Percentiles rank a stretch among this genome's conserved stretches.
Conservation (phyloP, 2,113 vertebrate species). For the Candoia aspera region DNA sequence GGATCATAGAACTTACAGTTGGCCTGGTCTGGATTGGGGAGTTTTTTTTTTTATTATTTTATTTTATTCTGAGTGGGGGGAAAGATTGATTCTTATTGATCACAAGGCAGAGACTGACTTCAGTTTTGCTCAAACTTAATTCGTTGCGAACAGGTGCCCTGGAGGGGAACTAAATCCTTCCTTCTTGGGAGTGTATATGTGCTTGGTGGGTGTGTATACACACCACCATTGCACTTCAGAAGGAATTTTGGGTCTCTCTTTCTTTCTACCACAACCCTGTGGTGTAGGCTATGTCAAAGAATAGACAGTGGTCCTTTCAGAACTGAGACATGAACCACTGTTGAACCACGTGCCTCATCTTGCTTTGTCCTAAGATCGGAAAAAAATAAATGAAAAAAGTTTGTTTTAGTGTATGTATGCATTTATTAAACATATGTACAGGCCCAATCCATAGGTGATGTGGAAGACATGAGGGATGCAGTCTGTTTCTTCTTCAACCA, state of each 20-base stretch:
- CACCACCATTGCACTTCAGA: background rate
- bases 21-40: background rate
- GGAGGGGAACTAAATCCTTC: background rate
- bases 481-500: background rate
- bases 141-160: background rate
- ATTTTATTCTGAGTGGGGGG: background rate
- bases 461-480: background rate
- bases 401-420: background rate
- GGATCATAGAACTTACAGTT: background rate
- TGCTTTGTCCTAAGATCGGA: background rate
- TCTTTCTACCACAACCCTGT: background rate
- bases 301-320: background rate
- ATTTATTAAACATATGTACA: background rate
- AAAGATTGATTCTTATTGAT: background rate
- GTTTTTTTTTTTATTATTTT: background rate
- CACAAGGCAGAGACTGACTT: background rate
- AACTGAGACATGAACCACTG: background rate
- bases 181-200: background rate
- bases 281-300: background rate
- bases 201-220: background rate
- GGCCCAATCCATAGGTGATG: background rate
- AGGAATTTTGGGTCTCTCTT: background rate
- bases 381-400: background rate
- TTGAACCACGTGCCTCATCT: rapidly evolving
- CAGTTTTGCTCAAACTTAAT: background rate